Evolutionary conservation across 2,888 invertebrate genomes (phyloP).

Genomic region (Tenodera sinensis): DNA sequence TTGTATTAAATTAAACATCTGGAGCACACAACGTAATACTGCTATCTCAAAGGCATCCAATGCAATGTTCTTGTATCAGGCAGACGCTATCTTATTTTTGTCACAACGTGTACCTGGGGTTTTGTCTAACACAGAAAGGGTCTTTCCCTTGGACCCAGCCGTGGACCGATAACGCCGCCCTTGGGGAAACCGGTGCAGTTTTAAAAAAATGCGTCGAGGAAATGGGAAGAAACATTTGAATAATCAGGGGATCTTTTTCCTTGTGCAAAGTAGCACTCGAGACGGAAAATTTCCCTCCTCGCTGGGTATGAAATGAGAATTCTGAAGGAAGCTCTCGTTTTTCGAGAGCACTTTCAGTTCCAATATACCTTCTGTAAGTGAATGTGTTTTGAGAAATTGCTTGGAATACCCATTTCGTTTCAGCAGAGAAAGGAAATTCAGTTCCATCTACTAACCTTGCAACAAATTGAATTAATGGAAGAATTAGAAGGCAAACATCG

Average conservation of each 20-base stretch:
- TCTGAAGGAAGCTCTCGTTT: neutral
- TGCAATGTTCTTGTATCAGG: no score
- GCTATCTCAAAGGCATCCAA: no score
- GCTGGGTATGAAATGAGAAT: neutral
- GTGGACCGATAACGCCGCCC: neutral
- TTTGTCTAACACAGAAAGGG: neutral
- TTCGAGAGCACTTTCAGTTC: neutral
- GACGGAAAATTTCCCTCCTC: neutral
- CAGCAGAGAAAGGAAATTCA: neutral
- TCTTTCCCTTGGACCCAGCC: neutral
- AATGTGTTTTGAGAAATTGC: neutral
- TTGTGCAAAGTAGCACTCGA: neutral
- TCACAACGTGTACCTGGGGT: neutral
- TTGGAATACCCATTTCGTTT: neutral
- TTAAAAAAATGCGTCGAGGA: neutral
- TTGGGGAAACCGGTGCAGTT: neutral
- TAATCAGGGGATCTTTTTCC: neutral
- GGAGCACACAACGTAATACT: no score
- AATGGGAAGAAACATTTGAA: slow-evolving; percentile 6
- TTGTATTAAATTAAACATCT: no score
- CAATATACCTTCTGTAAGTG: neutral
- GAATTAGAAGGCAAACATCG: neutral
- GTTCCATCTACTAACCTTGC: neutral
- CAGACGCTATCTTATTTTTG: neutral
- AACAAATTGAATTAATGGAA: neutral